Conservation (phyloP, 2,797 vertebrate genomes). For the Garrulus glandarius region DNA sequence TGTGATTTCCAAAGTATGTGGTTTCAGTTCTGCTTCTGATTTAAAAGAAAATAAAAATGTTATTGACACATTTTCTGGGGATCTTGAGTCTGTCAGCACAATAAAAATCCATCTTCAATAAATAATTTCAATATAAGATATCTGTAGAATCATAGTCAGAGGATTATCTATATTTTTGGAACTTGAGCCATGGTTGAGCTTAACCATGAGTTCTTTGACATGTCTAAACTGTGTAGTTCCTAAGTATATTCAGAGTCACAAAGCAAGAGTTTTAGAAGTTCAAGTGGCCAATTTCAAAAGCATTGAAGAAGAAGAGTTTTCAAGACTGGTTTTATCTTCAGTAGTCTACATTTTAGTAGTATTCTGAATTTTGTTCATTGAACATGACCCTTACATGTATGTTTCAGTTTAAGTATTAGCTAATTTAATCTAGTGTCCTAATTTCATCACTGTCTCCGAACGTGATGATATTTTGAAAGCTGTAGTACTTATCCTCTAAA, state of each 20-base stretch:
- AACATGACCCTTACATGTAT: neutral
- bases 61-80: neutral
- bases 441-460: neutral
- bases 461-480: neutral
- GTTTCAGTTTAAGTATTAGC: neutral
- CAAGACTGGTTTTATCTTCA: neutral
- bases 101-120: neutral
- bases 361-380: neutral
- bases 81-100: neutral
- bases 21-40: neutral
- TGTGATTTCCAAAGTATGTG: neutral
- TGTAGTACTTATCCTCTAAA: neutral
- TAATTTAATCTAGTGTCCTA: neutral
- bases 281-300: neutral
- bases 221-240: neutral
- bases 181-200: neutral
- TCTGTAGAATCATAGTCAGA: neutral
- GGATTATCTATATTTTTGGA: neutral
- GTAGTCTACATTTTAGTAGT: neutral
- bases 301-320: neutral
- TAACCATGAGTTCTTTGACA: neutral
- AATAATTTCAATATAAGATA: neutral
- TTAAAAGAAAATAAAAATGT: neutral
- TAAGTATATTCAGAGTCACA: neutral
- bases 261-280: neutral